Evolutionary conservation across 1,140 invertebrate species (phyloP), one percentile per base, ranked within the genome.

Genomic region (Manduca sexta): DNA sequence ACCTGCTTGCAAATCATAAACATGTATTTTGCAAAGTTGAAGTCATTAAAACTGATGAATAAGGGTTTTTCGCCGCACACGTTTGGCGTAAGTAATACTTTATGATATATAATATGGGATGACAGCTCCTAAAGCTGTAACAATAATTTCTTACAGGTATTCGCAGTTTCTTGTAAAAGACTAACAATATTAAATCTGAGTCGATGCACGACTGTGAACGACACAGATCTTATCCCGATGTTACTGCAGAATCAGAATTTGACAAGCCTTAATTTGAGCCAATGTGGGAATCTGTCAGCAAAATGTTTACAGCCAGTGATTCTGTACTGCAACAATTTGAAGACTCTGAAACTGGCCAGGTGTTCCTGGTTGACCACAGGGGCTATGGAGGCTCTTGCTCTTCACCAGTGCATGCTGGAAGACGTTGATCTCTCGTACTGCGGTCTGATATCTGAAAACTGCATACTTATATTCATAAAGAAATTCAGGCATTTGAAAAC

Each of bases 401-500:
- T 90, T 30, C 89, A 88, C 47, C 86, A 88, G 42, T 86, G 71
- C 55, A 81, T 81, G 38, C 62, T 90, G 29, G 86, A 88, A 47
- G 88, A 89, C 60, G 87, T 89, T 11, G 88, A 90, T 53, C 78
- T 90, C 12, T 88, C 88, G 10, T 75, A 88, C 52, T 89, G 87
- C 47, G 52, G 74, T 0, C 73, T 75, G 40, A 88, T 88, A 64
- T 88, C 88, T 1, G 87, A 88, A 48, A 81, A 82, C 26, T 88
- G 87, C 45, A 80, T 89, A 38, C 69, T 88, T 8, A 87, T 89
- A 51, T 89, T 89, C 39, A 86, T 89, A 39, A 85, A 88, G 29
- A 89, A 88, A 33, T 88, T 89, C 21, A 80, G 73, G 51, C 71
- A 77, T 21, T 52, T 90, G 10, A 87, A 79, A 46, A 83, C 81